phyloP scores from a whole-genome alignment of 2,888 invertebrate species.

The Oxycera nigricornis region DNA sequence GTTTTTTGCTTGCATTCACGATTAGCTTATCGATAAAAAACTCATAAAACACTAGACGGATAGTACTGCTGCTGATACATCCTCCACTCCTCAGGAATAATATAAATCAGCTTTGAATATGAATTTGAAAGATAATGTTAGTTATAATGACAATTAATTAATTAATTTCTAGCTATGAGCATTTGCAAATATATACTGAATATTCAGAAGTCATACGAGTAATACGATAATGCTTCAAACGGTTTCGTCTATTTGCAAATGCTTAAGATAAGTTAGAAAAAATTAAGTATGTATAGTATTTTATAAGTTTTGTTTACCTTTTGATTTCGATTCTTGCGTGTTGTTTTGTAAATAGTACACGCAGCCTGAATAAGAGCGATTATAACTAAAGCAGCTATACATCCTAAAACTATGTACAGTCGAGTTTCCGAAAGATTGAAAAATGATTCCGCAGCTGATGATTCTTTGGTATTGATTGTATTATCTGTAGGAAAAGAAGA shows the following conservation, averaged over 20 bases:
- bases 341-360: constrained; percentile 79
- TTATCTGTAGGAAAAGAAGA: constrained; percentile 50
- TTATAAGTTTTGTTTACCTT: constrained; percentile 67
- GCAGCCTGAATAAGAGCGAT: constrained; percentile 83
- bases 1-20: not conserved
- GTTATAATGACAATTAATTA: too few species aligned
- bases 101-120: constrained; percentile 61
- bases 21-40: not conserved
- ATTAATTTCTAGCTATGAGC: too few species aligned
- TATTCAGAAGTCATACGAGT: too few species aligned
- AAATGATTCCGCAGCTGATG: constrained; percentile 63
- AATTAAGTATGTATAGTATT: too few species aligned
- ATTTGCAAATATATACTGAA: too few species aligned
- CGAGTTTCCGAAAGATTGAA: constrained; percentile 75
- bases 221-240: too few species aligned
- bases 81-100: constrained; percentile 63
- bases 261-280: not conserved
- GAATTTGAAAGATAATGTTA: constrained; percentile 13
- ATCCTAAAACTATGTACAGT: constrained; percentile 82
- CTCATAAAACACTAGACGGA: constrained; percentile 61
- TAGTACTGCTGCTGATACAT: constrained; percentile 62
- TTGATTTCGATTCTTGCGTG: constrained; percentile 67
- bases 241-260: not conserved
- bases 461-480: constrained; percentile 53
- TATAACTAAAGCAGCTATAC: constrained; percentile 79